Base-by-base conservation (phyloP, 2,888 invertebrate species). In the Gonocerus acuteangulatus region DNA sequence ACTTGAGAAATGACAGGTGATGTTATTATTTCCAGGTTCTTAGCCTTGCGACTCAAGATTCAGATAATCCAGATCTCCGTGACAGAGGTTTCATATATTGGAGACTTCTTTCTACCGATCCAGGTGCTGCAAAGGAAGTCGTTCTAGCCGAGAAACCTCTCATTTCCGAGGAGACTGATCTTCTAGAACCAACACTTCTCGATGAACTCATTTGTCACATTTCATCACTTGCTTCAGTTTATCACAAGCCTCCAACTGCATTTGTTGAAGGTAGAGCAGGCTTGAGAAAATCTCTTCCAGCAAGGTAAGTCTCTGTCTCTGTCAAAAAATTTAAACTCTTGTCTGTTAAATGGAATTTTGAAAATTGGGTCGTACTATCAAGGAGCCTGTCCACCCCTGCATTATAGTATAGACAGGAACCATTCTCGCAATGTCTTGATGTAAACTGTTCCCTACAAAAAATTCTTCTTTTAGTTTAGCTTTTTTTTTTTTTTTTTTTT, bases 41-140 rank as follows among this genome's bases (percentile, higher is more conserved):
- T 13, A 90, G 90, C 69, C 79, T 93, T 67, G 90, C 90, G 47
- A 91, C 90, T 0, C 90, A 89, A 76, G 89, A 90, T 75, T 95
- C 95, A 4, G 99, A 99, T 74, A 99, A 99, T 78, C 99, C 99
- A 0, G 99, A 99, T 74, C 80, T 99, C 42, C 80, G 99, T 63
- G 99, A 99, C 74, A 87, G 99, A 66, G 99, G 99, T 48, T 99
- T 97, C 76, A 99, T 99, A 72, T 99, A 99, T 77, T 99, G 99
- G 99, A 85, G 99, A 48, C 80, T 99, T 58, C 79, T 99, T 32
- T 97, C 96, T 36, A 99, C 99, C 0, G 99, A 99, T 78, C 99
- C 99, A 0, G 96, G 95, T 3, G 99, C 99, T 1, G 99, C 99
- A 19, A 99, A 99, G 74, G 96, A 99, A 75, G 97, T 99, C 34